Conservation (phyloP, 2,888 invertebrate species). For the Spisula subtruncata region DNA sequence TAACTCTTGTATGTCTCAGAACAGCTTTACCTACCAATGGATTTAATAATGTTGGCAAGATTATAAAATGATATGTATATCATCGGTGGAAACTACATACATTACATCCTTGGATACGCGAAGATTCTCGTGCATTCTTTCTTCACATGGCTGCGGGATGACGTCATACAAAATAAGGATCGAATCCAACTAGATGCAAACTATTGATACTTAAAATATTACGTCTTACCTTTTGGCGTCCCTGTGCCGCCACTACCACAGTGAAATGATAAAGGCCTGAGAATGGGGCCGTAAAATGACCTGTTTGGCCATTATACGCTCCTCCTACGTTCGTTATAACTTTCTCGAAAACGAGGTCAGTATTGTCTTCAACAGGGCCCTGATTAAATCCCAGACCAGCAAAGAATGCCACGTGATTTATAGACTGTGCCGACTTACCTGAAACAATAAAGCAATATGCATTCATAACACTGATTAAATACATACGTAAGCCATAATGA, state of each 20-base stretch:
- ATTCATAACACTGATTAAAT: no score
- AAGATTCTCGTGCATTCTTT: no score
- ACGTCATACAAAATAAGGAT: background rate
- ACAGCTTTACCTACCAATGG: no score
- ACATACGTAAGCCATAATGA: no score
- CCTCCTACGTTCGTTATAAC: conserved; percentile 86
- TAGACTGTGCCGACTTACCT: conserved; percentile 76
- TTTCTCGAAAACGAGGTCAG: conserved; percentile 83
- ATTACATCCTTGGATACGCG: no score
- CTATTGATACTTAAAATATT: background rate
- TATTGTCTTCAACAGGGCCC: conserved; percentile 82
- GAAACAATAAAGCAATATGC: conserved; percentile 42
- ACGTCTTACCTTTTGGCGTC: conserved; percentile 84
- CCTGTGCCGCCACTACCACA: conserved; percentile 86
- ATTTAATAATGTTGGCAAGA: no score
- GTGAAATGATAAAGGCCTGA: conserved; percentile 86
- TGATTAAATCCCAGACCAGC: conserved; percentile 85
- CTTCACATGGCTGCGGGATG: no score
- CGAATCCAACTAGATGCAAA: background rate
- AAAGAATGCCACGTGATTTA: conserved; percentile 85
- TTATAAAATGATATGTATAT: no score
- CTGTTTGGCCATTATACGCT: conserved; percentile 81
- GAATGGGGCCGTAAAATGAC: conserved; percentile 85
- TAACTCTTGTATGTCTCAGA: no score
- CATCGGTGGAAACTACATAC: no score